Conservation (phyloP, 1,140 invertebrate genomes). For the Cydia pomonella region DNA sequence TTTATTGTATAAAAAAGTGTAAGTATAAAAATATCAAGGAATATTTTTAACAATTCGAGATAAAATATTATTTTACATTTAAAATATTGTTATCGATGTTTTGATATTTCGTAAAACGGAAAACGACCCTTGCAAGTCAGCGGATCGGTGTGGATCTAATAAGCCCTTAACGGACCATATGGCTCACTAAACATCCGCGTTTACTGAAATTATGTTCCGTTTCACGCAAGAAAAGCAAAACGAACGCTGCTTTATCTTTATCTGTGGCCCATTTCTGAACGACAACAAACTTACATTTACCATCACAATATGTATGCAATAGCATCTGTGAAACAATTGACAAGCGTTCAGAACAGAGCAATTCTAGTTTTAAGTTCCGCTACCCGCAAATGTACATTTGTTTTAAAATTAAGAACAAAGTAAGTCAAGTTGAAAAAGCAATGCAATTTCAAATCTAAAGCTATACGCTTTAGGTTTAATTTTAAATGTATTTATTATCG, state of each 20-base stretch:
- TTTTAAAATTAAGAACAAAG: neutral
- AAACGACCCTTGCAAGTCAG: no score
- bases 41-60: no score
- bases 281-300: constrained; percentile 21
- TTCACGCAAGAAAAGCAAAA: constrained; percentile 15
- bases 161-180: no score
- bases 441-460: neutral
- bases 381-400: neutral
- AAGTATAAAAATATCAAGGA: no score
- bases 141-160: no score
- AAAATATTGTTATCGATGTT: no score
- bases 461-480: neutral
- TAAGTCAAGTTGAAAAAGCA: neutral
- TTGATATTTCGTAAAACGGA: no score
- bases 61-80: no score
- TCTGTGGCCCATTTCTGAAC: constrained; percentile 20
- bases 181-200: neutral
- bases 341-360: neutral
- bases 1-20: no score
- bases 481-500: neutral
- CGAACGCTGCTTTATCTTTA: neutral
- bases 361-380: neutral
- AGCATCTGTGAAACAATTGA: neutral
- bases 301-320: neutral
- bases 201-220: neutral